Evolutionary conservation across 2,113 vertebrate genomes (phyloP), one percentile per base, ranked within the genome.

Genomic region (Oophaga pumilio): DNA sequence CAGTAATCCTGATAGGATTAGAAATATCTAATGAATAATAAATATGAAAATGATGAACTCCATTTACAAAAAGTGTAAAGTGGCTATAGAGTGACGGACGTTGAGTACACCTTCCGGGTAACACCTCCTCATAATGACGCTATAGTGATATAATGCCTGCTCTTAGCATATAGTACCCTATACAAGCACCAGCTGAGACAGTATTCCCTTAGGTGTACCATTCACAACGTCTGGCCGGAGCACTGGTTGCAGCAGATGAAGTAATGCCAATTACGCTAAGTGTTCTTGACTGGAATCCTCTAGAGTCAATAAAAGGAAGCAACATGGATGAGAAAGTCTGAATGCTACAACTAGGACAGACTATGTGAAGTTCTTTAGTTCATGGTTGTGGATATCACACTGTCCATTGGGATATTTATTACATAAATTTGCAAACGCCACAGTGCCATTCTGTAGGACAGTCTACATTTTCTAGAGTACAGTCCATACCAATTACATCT

Each of bases 121-220:
- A 56, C 76, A 78, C 24, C 53, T 78, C 60, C 50, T 11, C 60
- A 69, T 50, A 78, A 68, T 76, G 43, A 10, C 78, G 56, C 76
- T 64, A 86, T 81, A 28, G 62, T 68, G 26, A 81, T 87, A 71
- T 79, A 57, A 86, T 71, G 56, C n/a, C 68, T 87, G 26, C n/a
- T 76, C 33, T 76, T 71, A 76, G 20, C 56, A 52, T 82, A 28
- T 74, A 79, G 79, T 79, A 26, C 18, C 26, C 60, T 74, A 66
- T 6, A 85, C 86, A 87, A 90, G 89, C 82, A 85, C 81, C 89
- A 89, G 90, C 88, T 89, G 88, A 91, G 83, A 85, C 79, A 90
- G 90, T 53, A n/a, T 20, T 91, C 53, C 89, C 77, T 85, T 18
- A 85, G 90, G 74, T 50, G 26, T 26, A 74, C 52, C 4, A 0